Conservation (phyloP, 2,888 invertebrate species). For the Osedax fenrisi region DNA sequence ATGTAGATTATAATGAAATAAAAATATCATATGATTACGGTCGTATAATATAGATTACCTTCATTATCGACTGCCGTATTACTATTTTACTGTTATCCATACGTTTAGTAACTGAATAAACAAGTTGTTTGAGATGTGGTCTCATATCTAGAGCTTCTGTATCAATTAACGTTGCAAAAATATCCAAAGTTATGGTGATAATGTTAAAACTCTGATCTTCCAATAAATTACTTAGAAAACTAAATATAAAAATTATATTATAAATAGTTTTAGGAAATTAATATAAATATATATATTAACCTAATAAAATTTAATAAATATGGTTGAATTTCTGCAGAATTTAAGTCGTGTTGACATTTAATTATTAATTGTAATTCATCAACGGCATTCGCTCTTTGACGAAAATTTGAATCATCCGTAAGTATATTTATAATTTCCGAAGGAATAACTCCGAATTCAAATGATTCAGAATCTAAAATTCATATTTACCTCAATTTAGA, state of each 20-base stretch:
- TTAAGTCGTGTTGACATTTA: conserved; percentile 39
- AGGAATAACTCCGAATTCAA: conserved; percentile 51
- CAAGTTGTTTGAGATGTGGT: conserved; percentile 52
- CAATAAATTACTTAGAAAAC: conserved; percentile 55
- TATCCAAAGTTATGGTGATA: conserved; percentile 52
- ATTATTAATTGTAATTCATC: conserved; percentile 57
- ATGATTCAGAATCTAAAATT: no score
- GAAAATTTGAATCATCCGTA: conserved; percentile 56
- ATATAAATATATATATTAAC: background rate
- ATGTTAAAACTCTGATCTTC: conserved; percentile 58
- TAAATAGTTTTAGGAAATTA: background rate
- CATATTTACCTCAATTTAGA: no score
- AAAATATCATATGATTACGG: background rate
- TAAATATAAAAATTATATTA: conserved; percentile 34
- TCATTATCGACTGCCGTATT: conserved; percentile 53
- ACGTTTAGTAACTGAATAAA: conserved; percentile 51
- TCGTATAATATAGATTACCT: conserved; percentile 31
- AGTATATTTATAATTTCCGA: conserved; percentile 49
- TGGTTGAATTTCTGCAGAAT: conserved; percentile 53
- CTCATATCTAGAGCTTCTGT: conserved; percentile 49
- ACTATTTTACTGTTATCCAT: conserved; percentile 54
- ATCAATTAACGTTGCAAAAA: conserved; percentile 51
- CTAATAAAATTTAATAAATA: conserved; percentile 57
- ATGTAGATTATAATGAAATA: background rate
- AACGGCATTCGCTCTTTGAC: conserved; percentile 55